A percentile compares a stretch with the other conserved stretches of the same genome.
Evolutionary conservation across 2,797 vertebrate genomes (phyloP).

Genomic region (Mastacembelus armatus): DNA sequence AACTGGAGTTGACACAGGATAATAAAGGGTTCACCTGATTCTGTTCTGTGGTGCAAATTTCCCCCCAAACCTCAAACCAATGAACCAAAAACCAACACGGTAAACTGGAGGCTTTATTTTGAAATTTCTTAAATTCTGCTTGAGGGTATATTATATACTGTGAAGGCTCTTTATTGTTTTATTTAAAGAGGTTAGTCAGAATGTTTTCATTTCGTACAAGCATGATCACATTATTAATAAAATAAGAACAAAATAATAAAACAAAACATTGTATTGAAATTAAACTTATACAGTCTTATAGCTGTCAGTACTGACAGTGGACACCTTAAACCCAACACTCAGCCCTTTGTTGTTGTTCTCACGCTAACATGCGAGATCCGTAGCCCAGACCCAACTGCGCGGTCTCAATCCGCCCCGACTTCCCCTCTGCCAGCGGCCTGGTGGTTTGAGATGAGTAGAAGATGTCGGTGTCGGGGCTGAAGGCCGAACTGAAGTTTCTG

Average conservation of each 20-base stretch:
- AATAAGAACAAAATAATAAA: not conserved
- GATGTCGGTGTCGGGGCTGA: constrained; percentile 98
- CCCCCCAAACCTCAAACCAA: not conserved
- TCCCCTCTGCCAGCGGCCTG: constrained; percentile 84
- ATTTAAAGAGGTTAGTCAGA: too few species aligned
- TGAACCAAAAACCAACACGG: too few species aligned
- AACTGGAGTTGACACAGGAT: not conserved
- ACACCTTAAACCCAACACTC: constrained; percentile 36
- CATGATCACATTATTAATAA: not conserved
- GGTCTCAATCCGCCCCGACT: constrained; percentile 79
- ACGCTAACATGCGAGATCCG: constrained; percentile 81
- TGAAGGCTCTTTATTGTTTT: too few species aligned
- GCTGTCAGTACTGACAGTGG: constrained; percentile 7
- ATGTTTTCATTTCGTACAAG: not conserved
- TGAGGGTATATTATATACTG: too few species aligned
- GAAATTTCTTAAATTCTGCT: too few species aligned
- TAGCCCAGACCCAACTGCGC: constrained; percentile 68
- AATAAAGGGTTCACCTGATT: not conserved
- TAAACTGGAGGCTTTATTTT: too few species aligned
- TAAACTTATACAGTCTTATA: not conserved
- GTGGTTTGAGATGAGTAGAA: constrained; percentile 92
- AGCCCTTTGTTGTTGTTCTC: constrained; percentile 82
- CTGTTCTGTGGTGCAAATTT: not conserved
- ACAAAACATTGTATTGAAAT: too few species aligned
- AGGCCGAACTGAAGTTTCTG: constrained; percentile 96